phyloP scores from a whole-genome alignment of 2,113 vertebrate species.

The Phylloscopus trochilus region DNA sequence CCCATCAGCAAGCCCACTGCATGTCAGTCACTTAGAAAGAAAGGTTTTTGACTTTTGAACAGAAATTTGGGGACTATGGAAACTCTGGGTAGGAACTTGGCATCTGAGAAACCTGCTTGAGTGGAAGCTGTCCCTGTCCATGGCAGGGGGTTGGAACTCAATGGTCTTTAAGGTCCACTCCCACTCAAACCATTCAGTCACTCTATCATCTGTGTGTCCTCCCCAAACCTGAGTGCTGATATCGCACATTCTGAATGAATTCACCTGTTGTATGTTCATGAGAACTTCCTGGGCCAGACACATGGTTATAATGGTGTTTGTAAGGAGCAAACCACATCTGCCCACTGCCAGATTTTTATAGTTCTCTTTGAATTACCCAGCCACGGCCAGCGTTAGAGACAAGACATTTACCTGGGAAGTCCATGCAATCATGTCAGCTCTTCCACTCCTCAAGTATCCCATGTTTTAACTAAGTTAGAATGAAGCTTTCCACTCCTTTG shows the following conservation, averaged over 20 bases:
- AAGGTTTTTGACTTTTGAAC: neutral
- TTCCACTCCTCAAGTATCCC: neutral
- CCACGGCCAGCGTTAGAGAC: neutral
- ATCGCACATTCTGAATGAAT: neutral
- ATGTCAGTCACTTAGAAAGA: neutral
- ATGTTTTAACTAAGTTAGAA: neutral
- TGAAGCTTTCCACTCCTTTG: neutral
- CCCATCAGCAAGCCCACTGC: neutral
- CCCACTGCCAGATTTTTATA: neutral
- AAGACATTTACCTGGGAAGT: neutral
- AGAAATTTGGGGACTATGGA: neutral
- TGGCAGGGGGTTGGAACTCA: neutral
- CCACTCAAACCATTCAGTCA: neutral
- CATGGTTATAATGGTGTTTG: rapidly evolving
- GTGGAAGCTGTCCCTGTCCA: neutral
- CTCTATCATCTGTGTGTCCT: neutral
- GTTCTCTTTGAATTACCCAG: neutral
- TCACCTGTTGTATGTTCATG: neutral
- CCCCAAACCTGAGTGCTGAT: neutral
- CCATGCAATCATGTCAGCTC: neutral
- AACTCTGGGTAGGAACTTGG: neutral
- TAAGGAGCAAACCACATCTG: neutral
- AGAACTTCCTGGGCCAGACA: neutral
- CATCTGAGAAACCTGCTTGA: neutral
- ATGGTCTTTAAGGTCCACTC: neutral